Base-by-base conservation (phyloP, 2,113 vertebrate species). In the Hylia prasina region DNA sequence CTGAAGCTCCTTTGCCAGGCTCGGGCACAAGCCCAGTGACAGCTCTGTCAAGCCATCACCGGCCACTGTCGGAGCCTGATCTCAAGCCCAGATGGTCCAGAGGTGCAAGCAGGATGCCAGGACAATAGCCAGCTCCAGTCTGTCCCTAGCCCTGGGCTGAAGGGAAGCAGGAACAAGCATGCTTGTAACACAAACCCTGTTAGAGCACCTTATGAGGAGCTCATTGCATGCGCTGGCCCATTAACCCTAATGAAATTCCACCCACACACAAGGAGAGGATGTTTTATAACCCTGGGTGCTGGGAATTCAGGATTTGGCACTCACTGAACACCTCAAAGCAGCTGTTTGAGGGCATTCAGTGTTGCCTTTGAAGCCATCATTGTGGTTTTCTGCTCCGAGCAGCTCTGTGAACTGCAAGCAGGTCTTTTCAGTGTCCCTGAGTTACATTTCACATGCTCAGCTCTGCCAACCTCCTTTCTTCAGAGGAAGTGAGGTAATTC, bases 31-130 rank as follows among this genome's bases (percentile, higher is more conserved):
- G 39, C 69, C 60, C 65, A 39, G 15, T 2, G 3, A 4, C 35
- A 44, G 39, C 48, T 75, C 65, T 9, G 1, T 24, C 13, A 4
- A 7, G 18, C 61, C 68, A 27, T 39, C 1, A 1, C 15, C 0
- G 1, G 50, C 24, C 4, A 1, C 47, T 58, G 42, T 12, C 17
- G 1, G 31, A 54, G 22, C 48, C 58, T 42, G 22, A 4, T 14
- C 24, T 28, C 1, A 0, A 50, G 30, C 54, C 25, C 1, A 0
- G 11, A 1, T 8, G 24, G 4, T 7, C 16, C 3, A 9, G 73
- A 64, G 39, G 28, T 21, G 10, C 54, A 24, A 25, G 31, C 1
- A 1, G 39, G 45, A 48, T 50, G 7, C 28, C 3, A 4, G 13
- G 24, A 45, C 21, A 53, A 15, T 0, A 7, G 12, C 57, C 7